Conservation (phyloP, 2,797 vertebrate species). For the Chanos chanos region DNA sequence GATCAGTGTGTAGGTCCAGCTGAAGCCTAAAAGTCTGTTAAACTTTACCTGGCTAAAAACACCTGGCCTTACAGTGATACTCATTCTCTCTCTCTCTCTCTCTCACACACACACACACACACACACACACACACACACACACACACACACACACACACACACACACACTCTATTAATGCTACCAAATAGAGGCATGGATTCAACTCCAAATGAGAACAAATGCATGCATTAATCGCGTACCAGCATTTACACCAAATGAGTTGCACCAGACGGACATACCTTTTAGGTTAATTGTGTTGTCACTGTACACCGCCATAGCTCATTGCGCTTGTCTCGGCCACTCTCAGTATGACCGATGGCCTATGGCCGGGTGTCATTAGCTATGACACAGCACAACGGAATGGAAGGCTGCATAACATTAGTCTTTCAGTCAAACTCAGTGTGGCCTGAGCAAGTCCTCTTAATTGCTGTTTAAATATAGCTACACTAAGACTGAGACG, state of each 20-base stretch:
- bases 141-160: background rate
- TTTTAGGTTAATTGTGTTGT: slow-evolving; percentile 14
- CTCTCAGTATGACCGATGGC: background rate
- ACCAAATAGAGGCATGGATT: too few relatives aligned
- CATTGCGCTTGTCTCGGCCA: too few relatives aligned
- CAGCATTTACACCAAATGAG: background rate
- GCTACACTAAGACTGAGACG: background rate
- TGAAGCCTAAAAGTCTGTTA: too few relatives aligned
- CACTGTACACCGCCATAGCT: background rate
- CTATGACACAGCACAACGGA: background rate
- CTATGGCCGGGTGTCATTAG: background rate
- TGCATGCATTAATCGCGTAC: background rate
- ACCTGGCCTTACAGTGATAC: too few relatives aligned
- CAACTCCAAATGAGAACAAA: background rate
- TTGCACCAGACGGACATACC: background rate
- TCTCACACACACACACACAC: background rate
- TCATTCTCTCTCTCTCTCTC: too few relatives aligned
- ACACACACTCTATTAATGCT: background rate
- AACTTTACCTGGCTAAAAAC: too few relatives aligned
- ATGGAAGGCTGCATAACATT: slow-evolving; percentile 4
- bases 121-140: background rate
- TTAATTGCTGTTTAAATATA: slow-evolving; percentile 24
- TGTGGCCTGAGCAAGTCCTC: background rate
- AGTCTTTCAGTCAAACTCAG: background rate
- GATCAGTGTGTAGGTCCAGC: too few relatives aligned